phyloP scores from a whole-genome alignment of 2,888 invertebrate species.

The Charanyca ferruginea region DNA sequence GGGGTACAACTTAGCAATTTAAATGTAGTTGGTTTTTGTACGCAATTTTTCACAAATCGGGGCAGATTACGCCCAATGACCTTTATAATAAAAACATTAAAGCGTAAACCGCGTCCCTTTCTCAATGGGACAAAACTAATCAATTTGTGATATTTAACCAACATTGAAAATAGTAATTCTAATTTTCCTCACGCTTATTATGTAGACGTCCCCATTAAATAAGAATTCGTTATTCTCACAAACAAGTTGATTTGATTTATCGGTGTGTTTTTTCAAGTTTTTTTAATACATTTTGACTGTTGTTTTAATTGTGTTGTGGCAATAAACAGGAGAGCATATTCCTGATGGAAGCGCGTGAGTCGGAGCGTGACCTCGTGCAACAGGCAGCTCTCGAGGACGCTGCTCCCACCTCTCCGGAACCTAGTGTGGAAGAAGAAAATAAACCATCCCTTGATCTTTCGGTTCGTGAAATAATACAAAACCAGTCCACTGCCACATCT shows the following conservation, averaged over 20 bases:
- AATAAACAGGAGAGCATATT: constrained; percentile 94
- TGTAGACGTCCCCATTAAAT: too few species aligned
- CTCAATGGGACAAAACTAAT: too few species aligned
- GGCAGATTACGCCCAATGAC: too few species aligned
- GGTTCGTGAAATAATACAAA: constrained; percentile 71
- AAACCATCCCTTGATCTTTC: constrained; percentile 78
- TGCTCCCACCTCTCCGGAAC: constrained; percentile 41
- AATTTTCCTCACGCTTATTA: not conserved
- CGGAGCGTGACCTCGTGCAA: constrained; percentile 92
- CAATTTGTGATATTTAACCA: not conserved
- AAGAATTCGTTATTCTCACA: too few species aligned
- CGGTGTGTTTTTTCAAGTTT: not conserved
- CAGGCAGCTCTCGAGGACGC: constrained; percentile 75
- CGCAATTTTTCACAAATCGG: too few species aligned
- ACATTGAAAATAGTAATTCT: not conserved
- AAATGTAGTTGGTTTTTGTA: too few species aligned
- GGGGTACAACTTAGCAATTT: too few species aligned
- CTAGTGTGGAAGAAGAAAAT: constrained; percentile 5
- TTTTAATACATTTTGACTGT: not conserved
- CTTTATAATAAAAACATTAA: too few species aligned
- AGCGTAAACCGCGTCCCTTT: constrained; percentile 7
- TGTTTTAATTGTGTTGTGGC: constrained; percentile 44
- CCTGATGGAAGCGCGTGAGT: constrained; percentile 94
- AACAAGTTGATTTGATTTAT: too few species aligned
- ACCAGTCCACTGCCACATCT: constrained; percentile 90